Evolutionary conservation across 2,797 vertebrate species (phyloP).

Genomic region (Alca torda): DNA sequence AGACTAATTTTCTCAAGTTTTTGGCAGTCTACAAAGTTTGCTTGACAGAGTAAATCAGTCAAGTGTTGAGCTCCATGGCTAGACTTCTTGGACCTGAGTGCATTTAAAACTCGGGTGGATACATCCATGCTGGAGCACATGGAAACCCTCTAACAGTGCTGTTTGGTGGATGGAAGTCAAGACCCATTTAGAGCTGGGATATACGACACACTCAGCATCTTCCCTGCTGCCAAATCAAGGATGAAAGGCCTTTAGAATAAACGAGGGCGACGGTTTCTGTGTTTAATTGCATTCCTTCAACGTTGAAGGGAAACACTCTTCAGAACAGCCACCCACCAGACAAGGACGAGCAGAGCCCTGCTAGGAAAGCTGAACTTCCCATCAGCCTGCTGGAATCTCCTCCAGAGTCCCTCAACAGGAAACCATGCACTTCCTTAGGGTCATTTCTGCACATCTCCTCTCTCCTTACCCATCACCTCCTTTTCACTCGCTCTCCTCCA

Average conservation of each 20-base stretch:
- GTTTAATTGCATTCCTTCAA: neutral
- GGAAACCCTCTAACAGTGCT: neutral
- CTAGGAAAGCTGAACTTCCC: neutral
- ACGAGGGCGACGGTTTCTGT: neutral
- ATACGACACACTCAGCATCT: neutral
- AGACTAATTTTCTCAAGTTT: neutral
- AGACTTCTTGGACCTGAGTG: neutral
- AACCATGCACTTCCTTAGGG: neutral
- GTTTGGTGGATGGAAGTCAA: neutral
- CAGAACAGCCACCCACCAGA: neutral
- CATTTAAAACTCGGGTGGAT: neutral
- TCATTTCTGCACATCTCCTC: neutral
- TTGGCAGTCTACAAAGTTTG: neutral
- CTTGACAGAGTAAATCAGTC: neutral
- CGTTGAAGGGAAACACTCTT: neutral
- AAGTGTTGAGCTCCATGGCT: neutral
- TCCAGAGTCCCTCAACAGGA: neutral
- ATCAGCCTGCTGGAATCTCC: neutral
- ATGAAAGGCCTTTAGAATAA: neutral
- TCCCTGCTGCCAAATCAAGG: neutral
- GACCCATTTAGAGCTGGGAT: neutral
- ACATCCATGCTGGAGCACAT: neutral
- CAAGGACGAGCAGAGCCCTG: neutral
- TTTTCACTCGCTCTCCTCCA: neutral
- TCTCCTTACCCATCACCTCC: neutral